Evolutionary conservation across 1,140 invertebrate species (phyloP).

Genomic region (Hyles vespertilio): DNA sequence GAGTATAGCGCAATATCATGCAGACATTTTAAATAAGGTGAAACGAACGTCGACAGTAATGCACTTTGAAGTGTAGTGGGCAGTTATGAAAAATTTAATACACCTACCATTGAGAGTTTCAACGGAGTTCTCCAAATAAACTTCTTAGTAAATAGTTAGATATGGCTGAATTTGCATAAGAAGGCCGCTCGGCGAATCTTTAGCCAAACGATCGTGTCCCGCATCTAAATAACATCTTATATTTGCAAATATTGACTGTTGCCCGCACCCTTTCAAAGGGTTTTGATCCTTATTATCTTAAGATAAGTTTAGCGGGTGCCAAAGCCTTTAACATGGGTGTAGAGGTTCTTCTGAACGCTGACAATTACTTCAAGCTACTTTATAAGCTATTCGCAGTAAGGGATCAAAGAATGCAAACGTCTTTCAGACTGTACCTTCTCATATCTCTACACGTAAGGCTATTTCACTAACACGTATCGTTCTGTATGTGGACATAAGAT

Average conservation of each 20-base stretch:
- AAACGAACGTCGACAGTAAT: slow-evolving; percentile 9
- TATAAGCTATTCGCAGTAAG: too few species aligned
- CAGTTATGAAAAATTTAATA: slow-evolving; percentile 70
- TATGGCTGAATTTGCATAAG: slow-evolving; percentile 67
- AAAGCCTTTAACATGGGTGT: slow-evolving; percentile 35
- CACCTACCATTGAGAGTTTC: slow-evolving; percentile 46
- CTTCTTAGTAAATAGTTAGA: slow-evolving; percentile 58
- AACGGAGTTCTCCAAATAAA: slow-evolving; percentile 60
- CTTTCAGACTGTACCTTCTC: too few species aligned
- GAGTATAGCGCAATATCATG: not conserved
- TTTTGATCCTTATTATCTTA: slow-evolving; percentile 56
- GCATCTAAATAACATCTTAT: slow-evolving; percentile 73
- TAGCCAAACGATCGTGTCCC: slow-evolving; percentile 57
- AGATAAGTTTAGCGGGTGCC: slow-evolving; percentile 52
- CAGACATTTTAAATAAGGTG: slow-evolving; percentile 16
- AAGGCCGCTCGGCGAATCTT: slow-evolving; percentile 40
- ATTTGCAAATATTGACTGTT: slow-evolving; percentile 70
- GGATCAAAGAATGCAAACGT: too few species aligned
- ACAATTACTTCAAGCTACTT: too few species aligned
- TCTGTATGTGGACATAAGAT: too few species aligned
- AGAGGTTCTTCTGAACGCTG: not conserved
- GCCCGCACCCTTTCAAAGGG: slow-evolving; percentile 59
- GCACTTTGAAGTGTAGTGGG: slow-evolving; percentile 37
- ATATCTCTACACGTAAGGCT: too few species aligned
- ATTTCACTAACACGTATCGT: too few species aligned